Evolutionary conservation across 1,140 invertebrate genomes (phyloP).

Genomic region (Drosophila teissieri): DNA sequence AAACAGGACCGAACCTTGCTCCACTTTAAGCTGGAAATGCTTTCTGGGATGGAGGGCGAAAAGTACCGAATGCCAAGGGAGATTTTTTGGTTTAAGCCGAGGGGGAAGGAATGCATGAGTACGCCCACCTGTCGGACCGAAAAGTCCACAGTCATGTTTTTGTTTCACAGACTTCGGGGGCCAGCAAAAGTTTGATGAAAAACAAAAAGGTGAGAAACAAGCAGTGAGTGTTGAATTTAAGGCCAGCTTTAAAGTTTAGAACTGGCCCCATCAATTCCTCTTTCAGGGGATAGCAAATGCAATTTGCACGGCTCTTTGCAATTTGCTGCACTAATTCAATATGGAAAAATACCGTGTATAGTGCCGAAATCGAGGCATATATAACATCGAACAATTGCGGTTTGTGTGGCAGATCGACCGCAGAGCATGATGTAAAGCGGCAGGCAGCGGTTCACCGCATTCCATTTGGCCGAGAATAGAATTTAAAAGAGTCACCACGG

Average conservation of each 20-base stretch:
- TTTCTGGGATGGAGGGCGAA: conserved; percentile 6
- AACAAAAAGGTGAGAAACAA: conserved; percentile 5
- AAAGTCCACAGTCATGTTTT: conserved; percentile 14
- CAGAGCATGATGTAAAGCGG: conserved; percentile 39
- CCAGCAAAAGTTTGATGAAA: conserved; percentile 8
- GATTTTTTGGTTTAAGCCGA: conserved; percentile 10
- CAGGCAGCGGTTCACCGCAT: conserved; percentile 33
- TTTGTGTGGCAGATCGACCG: conserved; percentile 28
- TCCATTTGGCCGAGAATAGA: conserved; percentile 33
- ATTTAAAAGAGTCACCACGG: conserved; percentile 9
- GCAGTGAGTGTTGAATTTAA: background rate
- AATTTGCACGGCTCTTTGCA: conserved; percentile 16
- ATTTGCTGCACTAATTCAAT: conserved; percentile 18
- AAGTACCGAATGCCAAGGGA: background rate
- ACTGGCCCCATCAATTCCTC: background rate
- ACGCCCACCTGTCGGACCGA: conserved; percentile 3
- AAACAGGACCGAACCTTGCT: conserved; percentile 18
- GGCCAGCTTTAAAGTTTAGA: background rate
- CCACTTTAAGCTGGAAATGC: conserved; percentile 22
- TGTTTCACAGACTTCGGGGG: conserved; percentile 1
- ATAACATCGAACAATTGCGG: conserved; percentile 30
- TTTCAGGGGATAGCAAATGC: conserved; percentile 15
- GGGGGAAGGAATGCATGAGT: conserved; percentile 22
- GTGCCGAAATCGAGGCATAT: conserved; percentile 5
- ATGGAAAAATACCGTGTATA: background rate